phyloP scores from a whole-genome alignment of 1,140 invertebrate genomes.

The Drosophila dunni region DNA sequence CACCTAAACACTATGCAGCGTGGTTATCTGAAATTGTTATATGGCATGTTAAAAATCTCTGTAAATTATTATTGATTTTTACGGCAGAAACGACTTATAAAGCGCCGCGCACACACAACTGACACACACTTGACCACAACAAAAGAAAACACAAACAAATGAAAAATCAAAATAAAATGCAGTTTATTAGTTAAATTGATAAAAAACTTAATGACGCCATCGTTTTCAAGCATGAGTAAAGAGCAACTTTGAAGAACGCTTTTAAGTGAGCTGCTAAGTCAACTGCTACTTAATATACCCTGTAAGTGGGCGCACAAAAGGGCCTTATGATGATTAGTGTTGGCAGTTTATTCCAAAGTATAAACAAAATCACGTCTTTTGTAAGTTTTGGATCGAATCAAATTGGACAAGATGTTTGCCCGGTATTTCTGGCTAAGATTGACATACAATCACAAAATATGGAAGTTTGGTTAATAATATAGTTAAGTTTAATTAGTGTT shows the following conservation, averaged over 20 bases:
- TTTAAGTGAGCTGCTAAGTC: slow-evolving; percentile 10
- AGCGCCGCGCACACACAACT: slow-evolving; percentile 24
- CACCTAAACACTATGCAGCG: neutral
- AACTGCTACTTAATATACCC: slow-evolving; percentile 23
- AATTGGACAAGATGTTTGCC: too few relatives aligned
- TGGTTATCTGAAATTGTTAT: slow-evolving; percentile 55
- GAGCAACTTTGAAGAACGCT: slow-evolving; percentile 12
- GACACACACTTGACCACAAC: slow-evolving; percentile 2
- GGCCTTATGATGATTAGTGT: too few relatives aligned
- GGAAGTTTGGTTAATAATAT: too few relatives aligned
- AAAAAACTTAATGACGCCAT: slow-evolving; percentile 28
- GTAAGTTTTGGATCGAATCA: too few relatives aligned
- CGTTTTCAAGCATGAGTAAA: slow-evolving; percentile 2
- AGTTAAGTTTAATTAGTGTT: too few relatives aligned
- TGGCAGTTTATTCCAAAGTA: too few relatives aligned
- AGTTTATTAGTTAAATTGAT: slow-evolving; percentile 65
- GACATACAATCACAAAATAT: too few relatives aligned
- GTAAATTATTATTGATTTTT: slow-evolving; percentile 70
- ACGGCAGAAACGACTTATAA: slow-evolving; percentile 47
- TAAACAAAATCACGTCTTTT: too few relatives aligned
- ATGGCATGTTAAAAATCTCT: slow-evolving; percentile 66
- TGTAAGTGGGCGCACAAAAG: neutral
- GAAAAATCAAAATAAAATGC: slow-evolving; percentile 36
- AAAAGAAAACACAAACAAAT: neutral
- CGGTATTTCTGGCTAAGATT: too few relatives aligned